Base-by-base conservation (phyloP, 1,140 invertebrate genomes). In the Drosophila tani region DNA sequence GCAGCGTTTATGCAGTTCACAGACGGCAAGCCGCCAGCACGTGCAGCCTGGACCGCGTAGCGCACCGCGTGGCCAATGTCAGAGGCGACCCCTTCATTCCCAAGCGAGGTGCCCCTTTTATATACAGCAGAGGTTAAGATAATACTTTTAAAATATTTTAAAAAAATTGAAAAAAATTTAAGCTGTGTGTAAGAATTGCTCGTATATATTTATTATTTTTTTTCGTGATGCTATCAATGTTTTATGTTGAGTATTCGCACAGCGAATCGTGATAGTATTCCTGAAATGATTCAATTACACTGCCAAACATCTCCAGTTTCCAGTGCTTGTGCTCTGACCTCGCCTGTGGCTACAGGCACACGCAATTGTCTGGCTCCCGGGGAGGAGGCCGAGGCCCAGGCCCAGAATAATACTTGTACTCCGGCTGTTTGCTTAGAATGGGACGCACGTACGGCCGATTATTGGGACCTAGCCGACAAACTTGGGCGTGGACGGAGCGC, bases 1-100 rank as follows among this genome's bases (percentile, higher is more conserved):
- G 68, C 85, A 84, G 65, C 60, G 73, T 90, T 90, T 88, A 88
- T 88, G 84, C 84, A 69, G 59, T 79, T 63, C 84, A 84, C 84
- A 87, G 45, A 73, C 59, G 29, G 43, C 68, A 38, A 43, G 46
- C 75, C 74, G 58, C 53, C 68, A 60, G 62, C 80, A 69, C 75
- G 68, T 79, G 76, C 76, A 71, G 19, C 67, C 66, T 70, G 73
- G 65, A 47, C 75, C 75, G 76, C 66, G 75, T 78, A 56, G 75
- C 38, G 58, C 57, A 47, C 75, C 75, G 76, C 58, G 75, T 78
- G 76, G 75, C 66, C 76, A 78, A 78, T 79, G 76, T 78, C 75
- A 79, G 65, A 78, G 60, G 50, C 74, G 21, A 57, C 55, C 46
- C 45, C 74, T 41, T 41, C 45, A 29, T 32, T 19, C 6, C 40